Evolutionary conservation across 2,888 invertebrate species (phyloP).

Genomic region (Griposia aprilina): DNA sequence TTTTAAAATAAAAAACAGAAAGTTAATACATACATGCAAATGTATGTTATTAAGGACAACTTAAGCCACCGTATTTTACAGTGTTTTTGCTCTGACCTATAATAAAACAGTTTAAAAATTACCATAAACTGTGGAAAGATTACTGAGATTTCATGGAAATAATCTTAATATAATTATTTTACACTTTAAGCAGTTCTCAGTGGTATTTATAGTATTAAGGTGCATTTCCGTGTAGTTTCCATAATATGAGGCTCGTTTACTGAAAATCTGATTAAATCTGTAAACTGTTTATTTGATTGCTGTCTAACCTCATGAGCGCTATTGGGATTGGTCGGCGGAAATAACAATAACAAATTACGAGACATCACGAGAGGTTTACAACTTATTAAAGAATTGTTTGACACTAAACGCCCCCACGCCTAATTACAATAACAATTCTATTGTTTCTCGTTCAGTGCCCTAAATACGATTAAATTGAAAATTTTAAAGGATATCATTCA

Average conservation of each 20-base stretch:
- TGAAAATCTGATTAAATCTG: neutral
- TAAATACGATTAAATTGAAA: neutral
- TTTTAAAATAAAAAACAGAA: slow-evolving; percentile 13
- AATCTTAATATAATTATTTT: neutral
- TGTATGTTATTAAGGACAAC: neutral
- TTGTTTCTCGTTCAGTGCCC: neutral
- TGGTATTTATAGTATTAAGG: slow-evolving; percentile 5
- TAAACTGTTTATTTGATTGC: neutral
- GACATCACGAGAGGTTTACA: neutral
- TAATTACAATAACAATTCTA: neutral
- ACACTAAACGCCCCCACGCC: neutral
- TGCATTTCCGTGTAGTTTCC: slow-evolving; percentile 27
- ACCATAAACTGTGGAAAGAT: neutral
- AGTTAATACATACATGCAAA: neutral
- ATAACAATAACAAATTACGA: neutral
- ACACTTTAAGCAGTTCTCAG: neutral
- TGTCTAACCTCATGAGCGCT: neutral
- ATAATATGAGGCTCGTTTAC: neutral
- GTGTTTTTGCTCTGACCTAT: slow-evolving; percentile 2
- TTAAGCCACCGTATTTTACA: slow-evolving; percentile 11
- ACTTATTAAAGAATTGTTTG: neutral
- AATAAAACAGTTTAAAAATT: slow-evolving; percentile 27
- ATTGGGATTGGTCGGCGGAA: neutral
- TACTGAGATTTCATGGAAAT: slow-evolving; percentile 36
- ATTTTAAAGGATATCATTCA: no score